Evolutionary conservation across 2,113 vertebrate species (phyloP).

Genomic region (Polyodon spathula): DNA sequence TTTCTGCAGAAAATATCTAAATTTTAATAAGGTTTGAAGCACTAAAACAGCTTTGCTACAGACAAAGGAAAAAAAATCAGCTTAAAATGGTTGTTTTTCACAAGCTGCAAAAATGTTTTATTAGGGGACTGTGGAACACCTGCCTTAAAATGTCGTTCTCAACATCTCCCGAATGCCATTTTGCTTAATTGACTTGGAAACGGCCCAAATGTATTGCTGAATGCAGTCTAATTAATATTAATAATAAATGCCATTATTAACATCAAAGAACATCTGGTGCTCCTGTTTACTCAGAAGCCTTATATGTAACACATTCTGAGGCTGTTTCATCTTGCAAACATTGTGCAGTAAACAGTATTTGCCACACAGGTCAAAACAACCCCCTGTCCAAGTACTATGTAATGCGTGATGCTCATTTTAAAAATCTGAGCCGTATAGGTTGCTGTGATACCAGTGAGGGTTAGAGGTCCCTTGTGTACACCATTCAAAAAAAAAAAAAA

Average conservation of each 20-base stretch:
- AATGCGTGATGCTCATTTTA: constrained; percentile 56
- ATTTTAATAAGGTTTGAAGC: constrained; percentile 23
- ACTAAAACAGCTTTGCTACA: constrained; percentile 37
- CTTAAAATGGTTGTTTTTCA: constrained; percentile 93
- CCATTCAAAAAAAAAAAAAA: constrained; percentile 60
- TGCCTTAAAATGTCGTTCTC: constrained; percentile 99
- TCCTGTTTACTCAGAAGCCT: constrained; percentile 99
- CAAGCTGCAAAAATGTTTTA: constrained; percentile 96
- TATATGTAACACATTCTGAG: constrained; percentile 98
- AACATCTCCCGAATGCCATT: constrained; percentile 99
- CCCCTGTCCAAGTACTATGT: constrained; percentile 55
- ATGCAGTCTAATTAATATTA: constrained; percentile 99
- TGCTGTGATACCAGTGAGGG: constrained; percentile 82
- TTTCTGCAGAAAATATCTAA: constrained; percentile 14
- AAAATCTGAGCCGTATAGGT: constrained; percentile 75
- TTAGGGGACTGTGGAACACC: constrained; percentile 95
- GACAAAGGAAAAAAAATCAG: constrained; percentile 53
- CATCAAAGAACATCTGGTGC: constrained; percentile 99
- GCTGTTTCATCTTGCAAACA: constrained; percentile 96
- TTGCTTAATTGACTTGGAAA: constrained; percentile 99
- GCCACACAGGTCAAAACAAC: constrained; percentile 69
- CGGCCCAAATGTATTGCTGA: constrained; percentile 99
- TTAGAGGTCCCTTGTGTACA: constrained; percentile 76
- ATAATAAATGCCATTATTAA: constrained; percentile 99
- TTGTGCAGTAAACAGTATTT: constrained; percentile 83